Base-by-base conservation (phyloP, 2,113 vertebrate species). In the Labrus mixtus region DNA sequence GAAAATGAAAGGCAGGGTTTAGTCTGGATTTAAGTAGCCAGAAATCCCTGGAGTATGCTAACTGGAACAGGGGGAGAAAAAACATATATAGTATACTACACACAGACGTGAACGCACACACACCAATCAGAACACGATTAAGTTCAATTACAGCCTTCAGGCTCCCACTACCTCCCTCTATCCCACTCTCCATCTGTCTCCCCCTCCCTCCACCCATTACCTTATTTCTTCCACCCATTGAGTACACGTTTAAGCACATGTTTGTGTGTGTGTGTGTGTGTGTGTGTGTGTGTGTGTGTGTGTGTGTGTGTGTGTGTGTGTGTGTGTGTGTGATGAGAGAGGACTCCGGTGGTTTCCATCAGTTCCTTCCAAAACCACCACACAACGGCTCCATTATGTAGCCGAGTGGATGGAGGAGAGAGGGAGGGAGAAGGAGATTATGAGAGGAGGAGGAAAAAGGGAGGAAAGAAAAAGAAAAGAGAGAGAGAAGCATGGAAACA, bases 351-450 rank as follows among this genome's bases (percentile, higher is more conserved):
- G 84, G 87, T 93, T 94, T 93, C 93, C 93, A 93, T 93, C 86
- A 83, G 91, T 78, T 88, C 83, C 69, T 84, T 94, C 91, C 91
- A 92, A 90, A 90, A 87, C 81, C 89, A 65, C 86, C 79, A 90
- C 90, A 94, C 93, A 95, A 93, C 90, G 87, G 84, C 80, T 74
- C 79, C 89, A 93, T 95, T 94, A 94, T 94, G 85, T 77, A 84
- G 82, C 84, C 68, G 70, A 64, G 57, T 80, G 75, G 61, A 81
- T 80, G 17, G 56, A 68, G 60, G 45, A 80, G 76, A 54, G 78
- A 78, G 77, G 56, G 73, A 75, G 76, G 23, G 71, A 76, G 68
- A 25, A 39, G 64, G 63, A 70, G 59, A 53, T 36, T n/a, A 53
- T 29, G 68, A 78, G 59, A 82, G 73, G 20, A 61, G 33, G 25